Conservation (phyloP, 2,888 invertebrate species). For the Xylota segnis region DNA sequence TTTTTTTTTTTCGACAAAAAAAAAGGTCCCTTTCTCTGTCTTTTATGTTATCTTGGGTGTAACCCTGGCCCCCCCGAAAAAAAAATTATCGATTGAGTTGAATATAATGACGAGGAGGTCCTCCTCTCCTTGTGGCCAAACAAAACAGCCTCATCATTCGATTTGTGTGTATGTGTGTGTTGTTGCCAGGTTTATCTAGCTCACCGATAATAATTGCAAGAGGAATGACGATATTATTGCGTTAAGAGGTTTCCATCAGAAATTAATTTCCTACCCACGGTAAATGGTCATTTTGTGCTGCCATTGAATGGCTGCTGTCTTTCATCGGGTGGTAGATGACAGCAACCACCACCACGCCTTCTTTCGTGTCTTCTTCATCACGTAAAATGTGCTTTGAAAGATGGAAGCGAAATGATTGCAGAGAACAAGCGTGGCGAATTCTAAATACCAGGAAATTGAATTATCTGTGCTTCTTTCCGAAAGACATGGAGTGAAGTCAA, state of each 20-base stretch:
- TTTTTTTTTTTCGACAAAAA: too few species aligned
- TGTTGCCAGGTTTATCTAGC: background rate
- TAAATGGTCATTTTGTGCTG: conserved; percentile 34
- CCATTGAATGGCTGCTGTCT: background rate
- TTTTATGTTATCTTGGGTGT: background rate
- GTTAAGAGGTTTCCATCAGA: conserved; percentile 47
- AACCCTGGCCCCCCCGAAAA: background rate
- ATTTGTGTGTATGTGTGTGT: background rate
- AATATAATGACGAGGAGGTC: background rate
- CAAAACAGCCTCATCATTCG: background rate
- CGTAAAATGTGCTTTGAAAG: background rate
- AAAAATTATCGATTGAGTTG: conserved; percentile 13
- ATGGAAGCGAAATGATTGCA: conserved; percentile 3
- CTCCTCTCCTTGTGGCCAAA: background rate
- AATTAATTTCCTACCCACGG: conserved; percentile 45
- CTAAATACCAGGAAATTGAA: conserved; percentile 55
- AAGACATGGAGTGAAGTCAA: background rate
- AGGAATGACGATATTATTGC: conserved; percentile 39
- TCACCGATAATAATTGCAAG: conserved; percentile 27
- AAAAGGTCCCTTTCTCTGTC: background rate
- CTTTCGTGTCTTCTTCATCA: background rate
- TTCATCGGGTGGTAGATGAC: background rate
- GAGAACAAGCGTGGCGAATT: conserved; percentile 27
- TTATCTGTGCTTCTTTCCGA: conserved; percentile 6
- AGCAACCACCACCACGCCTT: background rate